Conservation (phyloP, 2,113 vertebrate genomes). For the Lycaon pictus region DNA sequence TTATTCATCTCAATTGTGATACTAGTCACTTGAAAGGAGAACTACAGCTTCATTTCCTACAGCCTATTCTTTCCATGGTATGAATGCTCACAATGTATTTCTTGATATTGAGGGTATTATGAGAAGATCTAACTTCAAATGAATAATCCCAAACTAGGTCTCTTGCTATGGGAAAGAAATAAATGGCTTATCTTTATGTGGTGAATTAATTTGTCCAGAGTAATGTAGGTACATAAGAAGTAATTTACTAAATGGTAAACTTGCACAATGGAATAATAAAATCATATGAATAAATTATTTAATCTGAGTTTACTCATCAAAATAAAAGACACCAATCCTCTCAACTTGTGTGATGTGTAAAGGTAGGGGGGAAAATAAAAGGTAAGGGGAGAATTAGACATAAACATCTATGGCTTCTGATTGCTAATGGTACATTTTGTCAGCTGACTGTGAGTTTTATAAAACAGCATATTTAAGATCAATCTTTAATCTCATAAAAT, state of each 20-base stretch:
- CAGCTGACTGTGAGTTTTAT: constrained; percentile 28
- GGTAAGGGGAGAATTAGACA: constrained; percentile 4
- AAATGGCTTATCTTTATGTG: constrained; percentile 68
- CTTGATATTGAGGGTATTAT: constrained; percentile 54
- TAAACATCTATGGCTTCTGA: constrained; percentile 47
- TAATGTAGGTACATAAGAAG: constrained; percentile 53
- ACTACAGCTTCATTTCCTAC: constrained; percentile 21
- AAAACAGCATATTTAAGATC: constrained; percentile 26
- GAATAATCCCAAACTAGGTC: constrained; percentile 52
- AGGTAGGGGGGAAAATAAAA: constrained; percentile 24
- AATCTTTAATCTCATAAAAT: constrained; percentile 49
- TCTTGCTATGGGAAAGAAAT: constrained; percentile 58
- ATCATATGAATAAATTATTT: constrained; percentile 61
- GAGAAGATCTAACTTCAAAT: constrained; percentile 58
- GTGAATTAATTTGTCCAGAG: constrained; percentile 61
- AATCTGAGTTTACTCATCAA: constrained; percentile 59
- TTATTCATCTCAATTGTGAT: neutral
- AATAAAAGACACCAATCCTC: constrained; percentile 58
- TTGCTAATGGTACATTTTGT: constrained; percentile 34
- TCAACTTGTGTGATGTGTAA: neutral
- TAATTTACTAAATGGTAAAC: constrained; percentile 72
- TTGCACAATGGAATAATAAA: constrained; percentile 69
- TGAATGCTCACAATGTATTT: constrained; percentile 54
- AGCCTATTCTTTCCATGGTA: constrained; percentile 3
- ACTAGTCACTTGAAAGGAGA: neutral